Percentiles rank a stretch among this genome's conserved stretches.
Conservation (phyloP, 2,888 invertebrate species). For the Melieria omissa region DNA sequence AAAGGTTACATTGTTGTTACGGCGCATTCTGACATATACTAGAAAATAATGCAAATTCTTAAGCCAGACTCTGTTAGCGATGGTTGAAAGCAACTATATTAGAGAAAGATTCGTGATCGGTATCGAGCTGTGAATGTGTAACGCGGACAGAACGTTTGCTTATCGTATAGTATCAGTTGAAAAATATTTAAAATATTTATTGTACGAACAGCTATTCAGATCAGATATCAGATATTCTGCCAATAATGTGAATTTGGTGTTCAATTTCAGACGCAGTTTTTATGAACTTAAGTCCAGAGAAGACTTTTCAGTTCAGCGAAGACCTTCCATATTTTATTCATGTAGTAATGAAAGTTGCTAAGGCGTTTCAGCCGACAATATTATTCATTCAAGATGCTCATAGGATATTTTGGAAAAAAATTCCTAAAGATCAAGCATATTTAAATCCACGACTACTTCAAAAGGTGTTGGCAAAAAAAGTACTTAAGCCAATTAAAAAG, state of each 20-base stretch:
- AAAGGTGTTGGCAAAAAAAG: slow-evolving; percentile 68
- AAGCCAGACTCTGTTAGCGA: too few relatives aligned
- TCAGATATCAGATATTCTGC: neutral
- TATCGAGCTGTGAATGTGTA: neutral
- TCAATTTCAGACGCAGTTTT: slow-evolving; percentile 69
- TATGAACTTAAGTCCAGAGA: slow-evolving; percentile 75
- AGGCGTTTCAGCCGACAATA: slow-evolving; percentile 72
- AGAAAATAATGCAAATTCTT: too few relatives aligned
- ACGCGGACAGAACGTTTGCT: neutral
- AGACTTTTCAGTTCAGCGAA: slow-evolving; percentile 71
- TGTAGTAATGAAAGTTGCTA: slow-evolving; percentile 72
- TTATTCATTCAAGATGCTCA: slow-evolving; percentile 71
- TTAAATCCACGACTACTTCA: slow-evolving; percentile 69
- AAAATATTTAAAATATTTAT: neutral
- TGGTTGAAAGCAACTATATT: too few relatives aligned
- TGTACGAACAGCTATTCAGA: neutral
- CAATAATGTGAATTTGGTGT: neutral
- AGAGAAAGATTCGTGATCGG: too few relatives aligned
- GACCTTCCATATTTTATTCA: slow-evolving; percentile 74
- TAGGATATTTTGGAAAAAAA: slow-evolving; percentile 70
- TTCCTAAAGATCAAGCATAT: slow-evolving; percentile 61
- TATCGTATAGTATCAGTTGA: neutral
- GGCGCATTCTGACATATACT: too few relatives aligned
- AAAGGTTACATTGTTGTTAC: too few relatives aligned
- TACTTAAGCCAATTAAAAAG: slow-evolving; percentile 69